Evolutionary conservation across 37 sponge, comb jelly and placozoan genomes (phyloP).

Genomic region (Trichoplax adhaerens): DNA sequence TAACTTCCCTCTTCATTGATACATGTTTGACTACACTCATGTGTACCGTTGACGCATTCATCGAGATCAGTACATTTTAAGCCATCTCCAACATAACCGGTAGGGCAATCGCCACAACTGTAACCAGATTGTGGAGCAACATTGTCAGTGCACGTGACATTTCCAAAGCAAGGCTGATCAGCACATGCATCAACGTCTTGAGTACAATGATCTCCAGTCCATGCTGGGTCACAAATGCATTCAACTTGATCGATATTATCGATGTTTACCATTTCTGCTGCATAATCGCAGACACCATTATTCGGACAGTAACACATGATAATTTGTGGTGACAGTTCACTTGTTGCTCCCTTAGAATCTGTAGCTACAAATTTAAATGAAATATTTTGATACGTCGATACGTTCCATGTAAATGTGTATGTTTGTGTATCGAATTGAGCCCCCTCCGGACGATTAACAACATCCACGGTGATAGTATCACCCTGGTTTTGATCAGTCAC

Average conservation of each 20-base stretch:
- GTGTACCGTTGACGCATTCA: background rate
- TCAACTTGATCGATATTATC: too few species aligned
- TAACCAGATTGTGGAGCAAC: background rate
- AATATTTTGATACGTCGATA: background rate
- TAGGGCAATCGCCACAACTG: constrained; percentile 20
- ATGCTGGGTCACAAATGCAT: too few species aligned
- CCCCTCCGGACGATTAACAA: background rate
- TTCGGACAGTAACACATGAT: constrained; percentile 37
- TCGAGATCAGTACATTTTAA: constrained; percentile 25
- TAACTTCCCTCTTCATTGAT: too few species aligned
- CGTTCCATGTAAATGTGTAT: constrained; percentile 14
- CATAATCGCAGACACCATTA: constrained; percentile 18
- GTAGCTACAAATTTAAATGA: constrained; percentile 15
- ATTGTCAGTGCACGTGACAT: constrained; percentile 25
- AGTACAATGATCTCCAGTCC: constrained; percentile 8
- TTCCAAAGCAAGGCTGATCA: constrained; percentile 43
- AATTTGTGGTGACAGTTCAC: constrained; percentile 6
- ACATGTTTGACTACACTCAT: too few species aligned
- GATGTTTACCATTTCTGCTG: too few species aligned
- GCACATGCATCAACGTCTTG: constrained; percentile 39
- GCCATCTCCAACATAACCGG: constrained; percentile 11
- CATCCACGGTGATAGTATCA: background rate
- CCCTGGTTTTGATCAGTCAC: constrained; percentile 9
- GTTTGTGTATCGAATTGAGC: too few species aligned
- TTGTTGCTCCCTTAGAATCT: constrained; percentile 14